phyloP scores from a whole-genome alignment of 2,113 vertebrate genomes.

The Chauna torquata region DNA sequence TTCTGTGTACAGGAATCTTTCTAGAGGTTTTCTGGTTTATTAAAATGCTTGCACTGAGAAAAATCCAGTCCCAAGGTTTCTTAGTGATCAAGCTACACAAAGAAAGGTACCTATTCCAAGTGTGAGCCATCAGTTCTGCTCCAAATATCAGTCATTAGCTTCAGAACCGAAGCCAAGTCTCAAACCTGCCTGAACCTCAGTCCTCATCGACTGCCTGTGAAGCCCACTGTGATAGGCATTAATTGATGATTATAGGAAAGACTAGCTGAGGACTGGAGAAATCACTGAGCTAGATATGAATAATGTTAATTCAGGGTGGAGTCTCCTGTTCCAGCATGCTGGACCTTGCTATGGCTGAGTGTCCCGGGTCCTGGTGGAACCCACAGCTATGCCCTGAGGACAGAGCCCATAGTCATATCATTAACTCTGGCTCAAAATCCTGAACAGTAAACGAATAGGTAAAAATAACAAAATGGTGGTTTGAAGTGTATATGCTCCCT shows the following conservation, averaged over 20 bases:
- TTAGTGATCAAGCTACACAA: neutral
- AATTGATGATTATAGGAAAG: slow-evolving; percentile 42
- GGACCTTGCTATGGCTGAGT: neutral
- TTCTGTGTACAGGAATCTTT: neutral
- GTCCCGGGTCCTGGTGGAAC: neutral
- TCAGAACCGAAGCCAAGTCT: neutral
- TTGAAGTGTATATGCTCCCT: neutral
- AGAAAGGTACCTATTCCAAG: neutral
- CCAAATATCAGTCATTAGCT: slow-evolving; percentile 36
- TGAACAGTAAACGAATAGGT: neutral
- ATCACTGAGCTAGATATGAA: neutral
- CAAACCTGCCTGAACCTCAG: neutral
- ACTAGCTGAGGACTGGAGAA: neutral
- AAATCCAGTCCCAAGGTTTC: neutral
- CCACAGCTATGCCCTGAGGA: neutral
- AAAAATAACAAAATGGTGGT: neutral
- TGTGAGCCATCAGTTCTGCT: slow-evolving; percentile 20
- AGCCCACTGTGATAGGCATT: slow-evolving; percentile 19
- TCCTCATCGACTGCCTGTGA: slow-evolving; percentile 23
- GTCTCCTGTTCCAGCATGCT: neutral
- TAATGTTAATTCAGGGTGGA: neutral
- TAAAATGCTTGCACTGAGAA: neutral
- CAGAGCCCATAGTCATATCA: fast-evolving
- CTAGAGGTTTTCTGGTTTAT: slow-evolving; percentile 20
- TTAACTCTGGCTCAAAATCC: neutral